phyloP scores from a whole-genome alignment of 2,113 vertebrate genomes.

The Pteruthius melanotis region DNA sequence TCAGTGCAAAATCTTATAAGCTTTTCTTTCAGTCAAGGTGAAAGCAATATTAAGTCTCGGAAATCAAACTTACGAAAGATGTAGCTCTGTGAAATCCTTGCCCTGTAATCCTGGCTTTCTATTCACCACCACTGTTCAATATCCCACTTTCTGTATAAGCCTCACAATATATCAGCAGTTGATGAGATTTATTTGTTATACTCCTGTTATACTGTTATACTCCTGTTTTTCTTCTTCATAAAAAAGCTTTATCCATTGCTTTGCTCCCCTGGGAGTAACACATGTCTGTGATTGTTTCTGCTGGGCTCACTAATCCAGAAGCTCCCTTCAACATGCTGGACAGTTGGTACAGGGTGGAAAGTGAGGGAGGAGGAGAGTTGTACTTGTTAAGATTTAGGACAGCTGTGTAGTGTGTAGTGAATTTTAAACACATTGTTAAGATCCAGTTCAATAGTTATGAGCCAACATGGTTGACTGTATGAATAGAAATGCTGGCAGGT shows the following conservation, averaged over 20 bases:
- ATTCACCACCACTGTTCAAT: conserved; percentile 49
- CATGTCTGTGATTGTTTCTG: conserved; percentile 30
- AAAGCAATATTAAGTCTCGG: conserved; percentile 47
- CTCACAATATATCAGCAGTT: conserved; percentile 36
- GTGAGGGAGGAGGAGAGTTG: neutral
- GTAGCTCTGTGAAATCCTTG: conserved; percentile 51
- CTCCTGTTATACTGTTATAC: conserved; percentile 14
- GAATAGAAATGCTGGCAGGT: neutral
- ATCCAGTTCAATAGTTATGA: conserved; percentile 45
- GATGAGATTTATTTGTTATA: conserved; percentile 62
- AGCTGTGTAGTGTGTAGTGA: neutral
- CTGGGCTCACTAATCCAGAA: conserved; percentile 30
- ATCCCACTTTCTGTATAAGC: conserved; percentile 51
- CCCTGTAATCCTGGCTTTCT: conserved; percentile 55
- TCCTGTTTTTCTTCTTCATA: conserved; percentile 45
- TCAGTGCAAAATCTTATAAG: conserved; percentile 34
- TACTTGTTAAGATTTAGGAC: neutral
- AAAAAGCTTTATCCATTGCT: conserved; percentile 36
- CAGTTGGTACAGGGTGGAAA: neutral
- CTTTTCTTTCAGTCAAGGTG: conserved; percentile 59
- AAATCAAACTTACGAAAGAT: conserved; percentile 41
- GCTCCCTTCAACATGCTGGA: neutral
- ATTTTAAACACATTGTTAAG: conserved; percentile 46
- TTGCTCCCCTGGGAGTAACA: neutral
- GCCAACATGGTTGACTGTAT: neutral